These are phyloP conservation scores for Paracanthobrama guichenoti DNA, from an alignment of 2,113 vertebrate species.

Conservation along the genomic window DNA sequence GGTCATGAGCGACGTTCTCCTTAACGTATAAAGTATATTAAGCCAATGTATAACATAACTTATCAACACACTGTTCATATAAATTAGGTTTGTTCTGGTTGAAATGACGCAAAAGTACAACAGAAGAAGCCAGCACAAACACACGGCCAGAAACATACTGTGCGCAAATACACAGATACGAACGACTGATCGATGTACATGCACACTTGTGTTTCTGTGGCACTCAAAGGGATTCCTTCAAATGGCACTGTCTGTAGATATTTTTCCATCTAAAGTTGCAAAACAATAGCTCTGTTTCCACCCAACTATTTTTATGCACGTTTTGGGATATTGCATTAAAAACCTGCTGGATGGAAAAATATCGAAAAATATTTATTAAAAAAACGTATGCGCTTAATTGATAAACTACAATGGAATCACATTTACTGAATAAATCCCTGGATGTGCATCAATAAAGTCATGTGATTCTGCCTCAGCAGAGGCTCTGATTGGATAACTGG, in stretches of 20 bases:
- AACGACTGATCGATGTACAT: not conserved
- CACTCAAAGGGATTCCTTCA: not conserved
- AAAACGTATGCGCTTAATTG: too few relatives aligned
- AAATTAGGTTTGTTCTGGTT: slow-evolving; percentile 85
- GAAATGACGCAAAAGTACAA: slow-evolving; percentile 78
- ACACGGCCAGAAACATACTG: slow-evolving; percentile 53
- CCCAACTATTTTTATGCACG: too few relatives aligned
- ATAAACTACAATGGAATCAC: too few relatives aligned
- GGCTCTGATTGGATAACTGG: too few relatives aligned
- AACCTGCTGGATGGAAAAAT: too few relatives aligned
- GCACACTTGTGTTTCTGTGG: not conserved
- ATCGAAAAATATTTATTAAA: too few relatives aligned
- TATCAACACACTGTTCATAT: slow-evolving; percentile 82
- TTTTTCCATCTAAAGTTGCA: not conserved
- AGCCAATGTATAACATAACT: slow-evolving; percentile 65
- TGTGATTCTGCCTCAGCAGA: too few relatives aligned
- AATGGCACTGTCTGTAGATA: not conserved
- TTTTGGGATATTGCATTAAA: too few relatives aligned
- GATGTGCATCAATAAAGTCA: too few relatives aligned
- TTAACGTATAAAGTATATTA: slow-evolving; percentile 74
- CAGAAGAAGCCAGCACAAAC: slow-evolving; percentile 96
- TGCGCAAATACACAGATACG: not conserved
- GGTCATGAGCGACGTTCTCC: slow-evolving; percentile 49
- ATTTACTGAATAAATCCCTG: too few relatives aligned
- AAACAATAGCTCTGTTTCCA: not conserved